Evolutionary conservation across 1,140 invertebrate species (phyloP).

Genomic region (Paracyclopina nana): DNA sequence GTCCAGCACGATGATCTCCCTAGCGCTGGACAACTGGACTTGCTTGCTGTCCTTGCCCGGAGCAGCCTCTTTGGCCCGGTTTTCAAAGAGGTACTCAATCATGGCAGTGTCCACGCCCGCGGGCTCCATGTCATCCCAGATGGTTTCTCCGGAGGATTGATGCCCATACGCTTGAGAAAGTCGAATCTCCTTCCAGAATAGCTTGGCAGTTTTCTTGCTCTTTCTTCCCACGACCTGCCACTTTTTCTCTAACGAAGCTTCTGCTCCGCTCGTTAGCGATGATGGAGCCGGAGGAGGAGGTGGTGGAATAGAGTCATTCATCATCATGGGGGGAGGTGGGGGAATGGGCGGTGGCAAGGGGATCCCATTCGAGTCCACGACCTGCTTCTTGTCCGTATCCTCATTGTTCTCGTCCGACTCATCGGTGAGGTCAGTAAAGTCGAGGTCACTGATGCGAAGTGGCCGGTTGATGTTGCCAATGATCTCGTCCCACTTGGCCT

Average conservation of each 20-base stretch:
- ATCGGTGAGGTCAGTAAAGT: slow-evolving; percentile 72
- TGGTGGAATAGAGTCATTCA: slow-evolving; percentile 25
- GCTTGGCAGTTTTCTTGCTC: slow-evolving; percentile 91
- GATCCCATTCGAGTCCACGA: slow-evolving; percentile 20
- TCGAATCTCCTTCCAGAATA: slow-evolving; percentile 86
- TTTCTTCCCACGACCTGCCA: slow-evolving; percentile 36
- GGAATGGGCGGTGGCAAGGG: slow-evolving; percentile 29
- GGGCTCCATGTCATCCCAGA: slow-evolving; percentile 81
- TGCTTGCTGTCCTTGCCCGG: slow-evolving; percentile 48
- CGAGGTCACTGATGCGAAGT: slow-evolving; percentile 75
- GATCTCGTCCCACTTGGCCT: slow-evolving; percentile 83
- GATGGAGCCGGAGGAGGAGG: slow-evolving; percentile 26
- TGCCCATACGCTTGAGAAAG: background rate
- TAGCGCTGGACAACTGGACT: slow-evolving; percentile 77
- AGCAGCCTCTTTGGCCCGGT: slow-evolving; percentile 80
- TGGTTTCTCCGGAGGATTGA: slow-evolving; percentile 31
- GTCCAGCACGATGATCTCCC: slow-evolving; percentile 87
- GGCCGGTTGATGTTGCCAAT: slow-evolving; percentile 56
- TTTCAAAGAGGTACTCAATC: slow-evolving; percentile 92
- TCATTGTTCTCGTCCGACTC: slow-evolving; percentile 36
- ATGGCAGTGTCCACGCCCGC: slow-evolving; percentile 75
- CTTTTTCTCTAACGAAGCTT: slow-evolving; percentile 7
- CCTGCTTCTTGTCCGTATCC: slow-evolving; percentile 17
- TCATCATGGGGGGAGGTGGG: slow-evolving; percentile 25
- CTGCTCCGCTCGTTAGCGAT: slow-evolving; percentile 1